Conservation (phyloP, 1,140 invertebrate species). For the Gryon sp. region DNA sequence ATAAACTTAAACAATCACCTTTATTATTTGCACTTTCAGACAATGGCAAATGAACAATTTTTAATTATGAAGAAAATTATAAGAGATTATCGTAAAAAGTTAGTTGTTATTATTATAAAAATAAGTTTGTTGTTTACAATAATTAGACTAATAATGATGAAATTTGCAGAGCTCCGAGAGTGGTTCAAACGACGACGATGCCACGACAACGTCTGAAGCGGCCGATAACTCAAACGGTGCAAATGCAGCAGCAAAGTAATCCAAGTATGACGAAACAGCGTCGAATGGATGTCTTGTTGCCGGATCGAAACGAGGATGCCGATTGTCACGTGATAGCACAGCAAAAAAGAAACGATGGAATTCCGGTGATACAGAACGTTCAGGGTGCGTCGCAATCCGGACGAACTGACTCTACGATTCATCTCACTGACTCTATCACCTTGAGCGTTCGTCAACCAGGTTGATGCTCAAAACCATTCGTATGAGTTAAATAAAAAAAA, state of each 20-base stretch:
- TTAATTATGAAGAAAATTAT: too few relatives aligned
- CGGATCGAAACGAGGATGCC: slow-evolving; percentile 82
- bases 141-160: too few relatives aligned
- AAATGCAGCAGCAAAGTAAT: slow-evolving; percentile 64
- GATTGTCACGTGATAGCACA: slow-evolving; percentile 85
- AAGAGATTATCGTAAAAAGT: too few relatives aligned
- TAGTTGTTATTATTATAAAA: too few relatives aligned
- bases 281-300: slow-evolving; percentile 80
- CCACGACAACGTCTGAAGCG: slow-evolving; percentile 72
- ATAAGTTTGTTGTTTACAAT: too few relatives aligned
- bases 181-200: slow-evolving; percentile 62
- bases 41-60: too few relatives aligned
- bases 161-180: slow-evolving; percentile 69
- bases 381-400: slow-evolving; percentile 80
- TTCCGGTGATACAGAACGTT: slow-evolving; percentile 87
- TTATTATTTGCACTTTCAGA: too few relatives aligned
- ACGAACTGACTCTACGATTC: slow-evolving; percentile 81
- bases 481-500: too few relatives aligned
- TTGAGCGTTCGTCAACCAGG: slow-evolving; percentile 82
- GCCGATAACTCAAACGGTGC: slow-evolving; percentile 66
- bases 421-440: slow-evolving; percentile 83
- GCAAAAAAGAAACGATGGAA: slow-evolving; percentile 85
- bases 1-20: too few relatives aligned
- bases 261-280: slow-evolving; percentile 72
- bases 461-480: too few relatives aligned